Conservation (phyloP, 1,140 invertebrate genomes). For the Monomorium pharaonis region DNA sequence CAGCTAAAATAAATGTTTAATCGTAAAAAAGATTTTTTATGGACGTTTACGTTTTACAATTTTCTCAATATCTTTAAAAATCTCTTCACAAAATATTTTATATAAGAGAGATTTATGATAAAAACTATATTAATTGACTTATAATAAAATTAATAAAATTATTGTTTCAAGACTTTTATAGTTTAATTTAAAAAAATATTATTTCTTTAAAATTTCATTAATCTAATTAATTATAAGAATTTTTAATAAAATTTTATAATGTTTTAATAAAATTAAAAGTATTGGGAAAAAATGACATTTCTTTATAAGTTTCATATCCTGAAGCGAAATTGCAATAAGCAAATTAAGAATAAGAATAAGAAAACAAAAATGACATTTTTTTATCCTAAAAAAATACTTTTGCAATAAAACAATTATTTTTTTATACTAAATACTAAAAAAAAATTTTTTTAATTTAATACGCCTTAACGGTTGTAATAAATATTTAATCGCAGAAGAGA, state of each 20-base stretch:
- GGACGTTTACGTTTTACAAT: neutral
- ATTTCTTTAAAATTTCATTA: neutral
- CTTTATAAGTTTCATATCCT: neutral
- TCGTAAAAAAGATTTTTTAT: neutral
- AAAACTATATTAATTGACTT: neutral
- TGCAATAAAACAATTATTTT: neutral
- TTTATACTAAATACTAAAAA: neutral
- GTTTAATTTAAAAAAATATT: neutral
- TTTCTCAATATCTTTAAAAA: neutral
- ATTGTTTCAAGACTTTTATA: neutral
- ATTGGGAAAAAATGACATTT: neutral
- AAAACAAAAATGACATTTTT: neutral
- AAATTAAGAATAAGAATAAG: neutral
- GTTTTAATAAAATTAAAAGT: neutral
- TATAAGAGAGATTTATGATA: neutral
- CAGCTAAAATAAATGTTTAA: neutral
- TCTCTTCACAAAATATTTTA: neutral
- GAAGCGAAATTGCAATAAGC: neutral
- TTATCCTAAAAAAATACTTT: neutral
- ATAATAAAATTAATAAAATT: neutral
- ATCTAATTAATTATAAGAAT: neutral
- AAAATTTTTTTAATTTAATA: neutral
- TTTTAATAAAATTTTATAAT: neutral
- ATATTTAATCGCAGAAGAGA: neutral
- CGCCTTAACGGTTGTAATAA: neutral